Conservation (phyloP, 2,113 vertebrate species). For the Peromyscus maniculatus region DNA sequence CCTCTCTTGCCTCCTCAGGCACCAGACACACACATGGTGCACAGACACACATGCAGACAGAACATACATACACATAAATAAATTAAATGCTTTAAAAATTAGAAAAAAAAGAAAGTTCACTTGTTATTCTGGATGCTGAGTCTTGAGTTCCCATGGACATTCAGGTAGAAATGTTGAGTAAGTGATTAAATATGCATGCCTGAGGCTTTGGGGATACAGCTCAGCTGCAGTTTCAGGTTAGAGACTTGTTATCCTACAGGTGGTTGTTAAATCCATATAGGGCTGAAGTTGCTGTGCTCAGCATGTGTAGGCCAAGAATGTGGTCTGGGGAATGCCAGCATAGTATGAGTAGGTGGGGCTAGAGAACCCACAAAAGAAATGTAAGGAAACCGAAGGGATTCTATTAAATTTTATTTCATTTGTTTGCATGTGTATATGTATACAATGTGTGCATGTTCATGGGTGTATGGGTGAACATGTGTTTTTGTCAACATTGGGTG, state of each 20-base stretch:
- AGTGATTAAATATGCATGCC: background rate
- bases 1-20: background rate
- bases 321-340: background rate
- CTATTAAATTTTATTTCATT: background rate
- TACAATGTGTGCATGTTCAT: background rate
- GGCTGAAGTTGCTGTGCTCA: background rate
- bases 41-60: background rate
- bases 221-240: background rate
- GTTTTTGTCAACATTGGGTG: background rate
- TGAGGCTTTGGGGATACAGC: background rate
- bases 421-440: background rate
- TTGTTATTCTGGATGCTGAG: background rate
- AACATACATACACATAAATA: background rate
- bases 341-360: background rate
- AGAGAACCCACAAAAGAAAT: background rate
- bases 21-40: background rate
- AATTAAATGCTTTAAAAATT: background rate
- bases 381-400: background rate
- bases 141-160: background rate
- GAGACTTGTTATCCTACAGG: background rate
- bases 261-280: background rate
- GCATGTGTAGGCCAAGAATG: background rate
- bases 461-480: background rate
- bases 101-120: background rate
- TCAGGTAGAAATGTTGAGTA: background rate